These are phyloP conservation scores for Haliclystus octoradiatus DNA, from an alignment of 30 jellyfish, hydroid and myxozoan species.

Conservation along the genomic window DNA sequence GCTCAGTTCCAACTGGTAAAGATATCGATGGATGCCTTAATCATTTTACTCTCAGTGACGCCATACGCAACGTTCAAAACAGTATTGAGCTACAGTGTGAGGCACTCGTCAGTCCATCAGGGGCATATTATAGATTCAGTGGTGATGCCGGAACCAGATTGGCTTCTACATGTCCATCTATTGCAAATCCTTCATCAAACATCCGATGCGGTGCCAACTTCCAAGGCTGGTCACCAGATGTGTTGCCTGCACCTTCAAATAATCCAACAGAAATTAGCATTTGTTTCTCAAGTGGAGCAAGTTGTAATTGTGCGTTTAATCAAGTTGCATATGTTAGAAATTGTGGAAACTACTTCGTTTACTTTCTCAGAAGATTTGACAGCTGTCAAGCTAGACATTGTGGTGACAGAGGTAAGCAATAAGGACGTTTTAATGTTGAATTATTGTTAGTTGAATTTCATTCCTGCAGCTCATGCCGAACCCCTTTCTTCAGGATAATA, in stretches of 20 bases:
- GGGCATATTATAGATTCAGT: conserved; percentile 41
- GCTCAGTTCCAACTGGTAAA: background rate
- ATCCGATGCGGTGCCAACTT: conserved; percentile 25
- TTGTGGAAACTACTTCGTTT: conserved; percentile 26
- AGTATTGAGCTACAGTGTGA: conserved; percentile 22
- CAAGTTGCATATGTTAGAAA: conserved; percentile 4
- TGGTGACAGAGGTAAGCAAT: conserved; percentile 31
- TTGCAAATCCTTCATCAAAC: background rate
- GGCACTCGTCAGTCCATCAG: conserved; percentile 10
- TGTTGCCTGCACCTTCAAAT: conserved; percentile 4
- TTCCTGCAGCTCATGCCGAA: too few species aligned
- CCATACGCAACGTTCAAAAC: background rate
- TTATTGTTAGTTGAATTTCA: too few species aligned
- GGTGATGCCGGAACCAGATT: conserved; percentile 19
- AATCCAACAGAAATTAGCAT: conserved; percentile 14
- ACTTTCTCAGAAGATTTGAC: conserved; percentile 25
- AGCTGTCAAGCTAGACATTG: conserved; percentile 31
- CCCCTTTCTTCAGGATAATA: too few species aligned
- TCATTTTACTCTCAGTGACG: background rate
- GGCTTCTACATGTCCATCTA: conserved; percentile 20
- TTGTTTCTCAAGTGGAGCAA: conserved; percentile 21
- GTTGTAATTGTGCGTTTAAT: conserved; percentile 16
- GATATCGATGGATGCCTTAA: background rate
- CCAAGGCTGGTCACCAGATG: conserved; percentile 32
- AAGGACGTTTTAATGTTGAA: too few species aligned